phyloP scores from a whole-genome alignment of 2,797 vertebrate species.

The Sebastes glaucus region DNA sequence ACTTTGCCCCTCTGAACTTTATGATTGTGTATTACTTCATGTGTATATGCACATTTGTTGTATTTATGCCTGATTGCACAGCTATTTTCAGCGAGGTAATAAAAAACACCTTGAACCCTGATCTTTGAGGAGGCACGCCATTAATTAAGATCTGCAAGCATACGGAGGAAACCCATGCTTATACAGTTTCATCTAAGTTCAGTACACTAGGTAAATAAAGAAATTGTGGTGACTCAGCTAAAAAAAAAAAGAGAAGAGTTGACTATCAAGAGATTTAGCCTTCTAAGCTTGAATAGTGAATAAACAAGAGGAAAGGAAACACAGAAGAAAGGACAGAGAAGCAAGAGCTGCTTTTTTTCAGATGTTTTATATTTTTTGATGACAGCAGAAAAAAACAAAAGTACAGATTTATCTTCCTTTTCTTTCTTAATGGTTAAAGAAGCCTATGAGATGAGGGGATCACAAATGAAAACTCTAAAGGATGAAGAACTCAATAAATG shows the following conservation, averaged over 20 bases:
- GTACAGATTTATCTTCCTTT: constrained; percentile 71
- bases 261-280: background rate
- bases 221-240: background rate
- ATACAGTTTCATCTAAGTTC: constrained; percentile 21
- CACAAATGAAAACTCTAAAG: constrained; percentile 64
- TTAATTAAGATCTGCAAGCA: constrained; percentile 31
- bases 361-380: constrained; percentile 80
- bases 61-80: constrained; percentile 43
- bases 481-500: constrained; percentile 67
- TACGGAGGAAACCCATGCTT: constrained; percentile 2
- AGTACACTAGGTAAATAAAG: background rate
- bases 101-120: constrained; percentile 43
- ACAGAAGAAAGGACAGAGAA: constrained; percentile 55
- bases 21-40: background rate
- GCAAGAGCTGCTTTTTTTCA: constrained; percentile 65
- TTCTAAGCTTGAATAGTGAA: background rate
- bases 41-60: constrained; percentile 22
- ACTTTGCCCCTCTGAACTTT: constrained; percentile 11
- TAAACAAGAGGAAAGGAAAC: constrained; percentile 25
- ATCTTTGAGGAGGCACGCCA: constrained; percentile 22
- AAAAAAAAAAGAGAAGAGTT: background rate
- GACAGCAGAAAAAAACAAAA: constrained; percentile 76
- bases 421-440: constrained; percentile 66
- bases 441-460: constrained; percentile 68
- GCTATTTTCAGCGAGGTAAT: constrained; percentile 44